These are phyloP conservation scores for Drosophila borborema DNA, from an alignment of 2,888 invertebrate species.

Conservation along the genomic window DNA sequence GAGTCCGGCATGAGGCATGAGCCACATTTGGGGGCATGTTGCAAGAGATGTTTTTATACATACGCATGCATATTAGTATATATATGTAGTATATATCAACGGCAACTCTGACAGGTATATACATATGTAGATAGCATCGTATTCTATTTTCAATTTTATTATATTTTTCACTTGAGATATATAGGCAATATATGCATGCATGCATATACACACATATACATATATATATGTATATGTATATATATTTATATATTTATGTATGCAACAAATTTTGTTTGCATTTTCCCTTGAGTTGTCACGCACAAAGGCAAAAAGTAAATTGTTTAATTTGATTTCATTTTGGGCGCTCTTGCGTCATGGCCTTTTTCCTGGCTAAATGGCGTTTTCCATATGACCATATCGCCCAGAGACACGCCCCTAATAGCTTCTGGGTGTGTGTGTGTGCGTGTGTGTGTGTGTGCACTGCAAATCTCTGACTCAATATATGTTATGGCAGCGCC, in stretches of 20 bases:
- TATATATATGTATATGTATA: background rate
- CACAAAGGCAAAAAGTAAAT: conserved; percentile 79
- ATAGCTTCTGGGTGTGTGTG: conserved; percentile 12
- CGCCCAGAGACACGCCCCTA: conserved; percentile 39
- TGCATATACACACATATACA: conserved; percentile 29
- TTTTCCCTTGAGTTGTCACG: conserved; percentile 82
- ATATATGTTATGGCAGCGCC: conserved; percentile 38
- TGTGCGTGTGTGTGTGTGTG: conserved; percentile 21
- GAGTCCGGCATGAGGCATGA: conserved; percentile 34
- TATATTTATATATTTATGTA: conserved; percentile 65
- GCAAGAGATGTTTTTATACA: conserved; percentile 25
- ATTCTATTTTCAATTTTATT: conserved; percentile 72
- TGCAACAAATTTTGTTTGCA: conserved; percentile 73
- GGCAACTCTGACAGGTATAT: background rate
- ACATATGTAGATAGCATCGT: conserved; percentile 7
- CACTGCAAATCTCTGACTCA: conserved; percentile 71
- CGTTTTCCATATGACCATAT: conserved; percentile 10
- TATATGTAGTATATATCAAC: conserved; percentile 4
- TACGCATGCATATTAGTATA: conserved; percentile 41
- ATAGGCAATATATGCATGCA: conserved; percentile 1
- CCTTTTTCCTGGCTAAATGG: conserved; percentile 29
- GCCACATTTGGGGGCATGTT: conserved; percentile 30
- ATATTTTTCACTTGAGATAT: conserved; percentile 65
- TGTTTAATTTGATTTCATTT: conserved; percentile 80
- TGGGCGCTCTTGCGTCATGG: conserved; percentile 71